Evolutionary conservation across 2,888 invertebrate genomes (phyloP).

Genomic region (Cantharis nigra): DNA sequence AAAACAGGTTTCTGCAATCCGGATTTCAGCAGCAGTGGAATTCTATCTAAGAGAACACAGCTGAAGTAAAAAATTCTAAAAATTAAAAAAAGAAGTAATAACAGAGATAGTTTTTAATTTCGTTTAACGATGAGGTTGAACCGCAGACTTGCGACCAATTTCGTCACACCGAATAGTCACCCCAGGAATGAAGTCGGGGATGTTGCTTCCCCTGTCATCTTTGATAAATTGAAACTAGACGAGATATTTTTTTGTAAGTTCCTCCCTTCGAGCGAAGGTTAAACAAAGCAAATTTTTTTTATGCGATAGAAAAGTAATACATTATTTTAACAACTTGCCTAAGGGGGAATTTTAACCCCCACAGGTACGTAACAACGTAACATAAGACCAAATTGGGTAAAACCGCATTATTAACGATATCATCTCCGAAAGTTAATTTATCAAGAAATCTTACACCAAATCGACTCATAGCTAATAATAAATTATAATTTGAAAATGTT

Average conservation of each 20-base stretch:
- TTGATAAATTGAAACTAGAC: neutral
- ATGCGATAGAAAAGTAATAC: neutral
- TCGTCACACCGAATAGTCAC: neutral
- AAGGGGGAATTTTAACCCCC: constrained; percentile 25
- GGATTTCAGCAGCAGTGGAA: too few species aligned
- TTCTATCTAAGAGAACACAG: too few species aligned
- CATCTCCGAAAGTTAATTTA: constrained; percentile 41
- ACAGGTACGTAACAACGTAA: constrained; percentile 40
- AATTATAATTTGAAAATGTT: constrained; percentile 37
- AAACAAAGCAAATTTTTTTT: neutral
- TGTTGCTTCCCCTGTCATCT: neutral
- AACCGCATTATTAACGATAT: constrained; percentile 38
- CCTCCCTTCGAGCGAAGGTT: neutral
- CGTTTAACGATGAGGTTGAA: neutral
- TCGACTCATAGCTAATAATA: constrained; percentile 33
- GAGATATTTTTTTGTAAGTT: neutral
- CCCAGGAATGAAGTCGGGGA: neutral
- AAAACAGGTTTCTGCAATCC: too few species aligned
- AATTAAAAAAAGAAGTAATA: too few species aligned
- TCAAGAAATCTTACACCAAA: constrained; percentile 39
- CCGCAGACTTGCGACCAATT: neutral
- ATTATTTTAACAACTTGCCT: constrained; percentile 18
- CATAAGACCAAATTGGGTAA: constrained; percentile 35
- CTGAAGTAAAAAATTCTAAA: too few species aligned
- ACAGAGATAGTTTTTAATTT: too few species aligned